These are phyloP conservation scores for Pandemis heparana DNA, from an alignment of 2,888 invertebrate genomes.

Conservation along the genomic window DNA sequence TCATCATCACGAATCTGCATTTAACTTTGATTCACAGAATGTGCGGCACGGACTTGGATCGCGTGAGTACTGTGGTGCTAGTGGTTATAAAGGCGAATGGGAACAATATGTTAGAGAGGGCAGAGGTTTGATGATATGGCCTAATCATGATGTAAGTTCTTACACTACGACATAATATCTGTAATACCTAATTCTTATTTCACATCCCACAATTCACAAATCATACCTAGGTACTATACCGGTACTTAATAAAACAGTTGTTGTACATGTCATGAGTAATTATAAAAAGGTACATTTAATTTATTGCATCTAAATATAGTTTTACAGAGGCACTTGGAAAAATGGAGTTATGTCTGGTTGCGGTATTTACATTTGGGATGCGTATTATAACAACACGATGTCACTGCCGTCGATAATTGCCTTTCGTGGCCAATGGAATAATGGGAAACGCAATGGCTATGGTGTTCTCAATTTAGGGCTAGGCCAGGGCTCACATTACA, in stretches of 20 bases:
- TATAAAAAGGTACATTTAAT: too few relatives aligned
- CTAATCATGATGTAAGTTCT: conserved; percentile 84
- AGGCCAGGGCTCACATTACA: conserved; percentile 83
- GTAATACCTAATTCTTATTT: too few relatives aligned
- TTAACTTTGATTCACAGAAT: conserved; percentile 58
- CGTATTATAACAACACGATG: conserved; percentile 80
- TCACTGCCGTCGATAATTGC: conserved; percentile 80
- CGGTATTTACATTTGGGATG: conserved; percentile 86
- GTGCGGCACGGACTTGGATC: conserved; percentile 74
- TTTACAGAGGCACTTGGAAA: conserved; percentile 86
- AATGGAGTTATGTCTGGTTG: conserved; percentile 84
- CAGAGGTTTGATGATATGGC: conserved; percentile 86
- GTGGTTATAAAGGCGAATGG: conserved; percentile 86
- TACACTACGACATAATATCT: neutral
- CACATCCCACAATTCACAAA: too few relatives aligned
- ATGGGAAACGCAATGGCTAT: conserved; percentile 81
- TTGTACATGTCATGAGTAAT: too few relatives aligned
- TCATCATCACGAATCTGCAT: neutral
- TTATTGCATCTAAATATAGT: conserved; percentile 62
- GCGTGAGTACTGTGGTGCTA: conserved; percentile 69
- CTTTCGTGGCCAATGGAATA: conserved; percentile 85
- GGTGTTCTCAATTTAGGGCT: conserved; percentile 81
- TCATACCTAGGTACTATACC: too few relatives aligned
- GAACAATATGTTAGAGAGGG: conserved; percentile 80
- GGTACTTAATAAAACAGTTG: neutral